These are phyloP conservation scores for Kryphioiulus occultus DNA, from an alignment of 2,888 invertebrate species.

Conservation along the genomic window DNA sequence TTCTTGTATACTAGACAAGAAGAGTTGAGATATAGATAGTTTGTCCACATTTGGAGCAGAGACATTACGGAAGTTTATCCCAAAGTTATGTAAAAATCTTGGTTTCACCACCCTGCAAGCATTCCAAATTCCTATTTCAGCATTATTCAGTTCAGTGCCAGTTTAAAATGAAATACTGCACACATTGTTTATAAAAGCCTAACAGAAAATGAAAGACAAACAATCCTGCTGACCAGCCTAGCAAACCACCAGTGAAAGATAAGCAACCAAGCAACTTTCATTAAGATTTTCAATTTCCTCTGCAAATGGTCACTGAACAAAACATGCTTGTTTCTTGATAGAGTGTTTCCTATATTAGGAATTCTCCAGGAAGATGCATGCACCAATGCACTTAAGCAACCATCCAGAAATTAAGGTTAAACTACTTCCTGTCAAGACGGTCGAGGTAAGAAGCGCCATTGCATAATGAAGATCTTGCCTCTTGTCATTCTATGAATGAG, in stretches of 20 bases:
- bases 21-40: no score
- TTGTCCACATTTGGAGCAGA: no score
- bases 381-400: not conserved
- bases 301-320: not conserved
- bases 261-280: not conserved
- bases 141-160: no score
- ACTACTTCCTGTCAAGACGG: not conserved
- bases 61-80: no score
- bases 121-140: no score
- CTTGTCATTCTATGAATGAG: not conserved
- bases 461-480: not conserved
- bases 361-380: not conserved
- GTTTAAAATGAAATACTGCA: no score
- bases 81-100: no score
- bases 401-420: constrained; percentile 31
- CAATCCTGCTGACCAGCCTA: not conserved
- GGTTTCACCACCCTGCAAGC: no score
- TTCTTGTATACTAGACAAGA: no score
- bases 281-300: constrained; percentile 17
- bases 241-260: not conserved
- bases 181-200: no score
- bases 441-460: not conserved
- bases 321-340: not conserved
- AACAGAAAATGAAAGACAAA: not conserved
- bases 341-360: not conserved